Evolutionary conservation across 2,113 vertebrate genomes (phyloP), one percentile per base, ranked within the genome.

Genomic region (Octodon degus): DNA sequence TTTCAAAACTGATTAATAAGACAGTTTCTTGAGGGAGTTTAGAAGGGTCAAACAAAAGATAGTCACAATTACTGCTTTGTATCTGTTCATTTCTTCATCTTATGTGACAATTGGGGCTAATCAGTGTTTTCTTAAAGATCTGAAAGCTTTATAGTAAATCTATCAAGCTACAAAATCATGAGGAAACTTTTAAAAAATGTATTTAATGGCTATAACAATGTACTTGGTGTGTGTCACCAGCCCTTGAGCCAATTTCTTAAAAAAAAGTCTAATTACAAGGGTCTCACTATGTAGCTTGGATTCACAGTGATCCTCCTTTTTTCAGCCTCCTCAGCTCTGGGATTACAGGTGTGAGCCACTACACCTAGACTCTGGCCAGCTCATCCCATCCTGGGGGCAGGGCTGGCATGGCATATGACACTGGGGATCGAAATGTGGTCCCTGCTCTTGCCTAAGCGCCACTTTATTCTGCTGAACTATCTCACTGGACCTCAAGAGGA

Each of bases 21-120:
- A 43, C 43, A 43, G 43, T 43, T 43, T 43, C 30, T 70, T 11
- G 93, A 24, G 60, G 13, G 17, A 76, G 53, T 89, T 91, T 43
- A 19, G 34, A 96, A 84, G 58, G 43, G 22, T 17, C 43, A 91
- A 72, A 88, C 43, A 81, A 93, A 87, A 94, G 9, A 2, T 32
- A 79, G 74, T 13, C 70, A 11, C 50, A 24, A 2, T 67, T n/a
- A n/a, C 27, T 90, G 22, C 81, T 93, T 55, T 50, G 34, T 30
- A 14, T 85, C 14, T 93, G 34, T 43, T 80, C 87, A 60, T 92
- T 79, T 83, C n/a, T 96, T 90, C 3, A 81, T 30, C 76, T 87
- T 40, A 86, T 91, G 34, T 67, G 19, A 85, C 5, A 47, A 81
- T 34, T 37, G 30, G 24, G 16, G 12, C 16, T 63, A 40, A 88